Base-by-base conservation (phyloP, 2,797 vertebrate genomes). In the Coreius guichenoti region DNA sequence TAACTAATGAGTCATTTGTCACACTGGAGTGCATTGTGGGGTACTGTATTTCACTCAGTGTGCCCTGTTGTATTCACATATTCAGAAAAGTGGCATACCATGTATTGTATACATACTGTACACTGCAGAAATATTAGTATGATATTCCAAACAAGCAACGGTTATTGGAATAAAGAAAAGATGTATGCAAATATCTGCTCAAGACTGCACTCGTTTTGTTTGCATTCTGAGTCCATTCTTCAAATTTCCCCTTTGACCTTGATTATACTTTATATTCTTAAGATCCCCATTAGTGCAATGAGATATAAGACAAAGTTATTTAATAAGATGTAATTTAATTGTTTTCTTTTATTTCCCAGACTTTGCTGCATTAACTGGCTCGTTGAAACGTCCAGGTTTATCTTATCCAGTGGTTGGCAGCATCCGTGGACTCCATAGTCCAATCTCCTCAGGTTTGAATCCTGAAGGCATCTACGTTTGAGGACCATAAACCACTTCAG, bases 381-480 rank as follows among this genome's bases (percentile, higher is more conserved):
- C 97, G 12, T 91, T 99, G 92, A 99, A 98, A 91, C 96, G 97
- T 9, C 97, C 97, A 0, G 93, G 94, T 29, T 95, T 95, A 0
- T 96, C 96, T 0, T 95, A 97, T 83, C 93, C 95, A 0, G 94
- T 96, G 83, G 96, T 97, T 81, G 95, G 96, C 82, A 97, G 97
- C 88, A 96, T 99, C 11, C 97, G 97, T 21, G 96, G 97, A 87
- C 96, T 99, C 5, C 97, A 98, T 90, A 98, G 95, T 81, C 96
- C 97, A 11, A 93, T 97, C 83, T 96, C 95, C 0, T 97, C 97
- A 36, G 96, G 96, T 73, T 96, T 99, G 88, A 99, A 99, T 91
- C 98, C 98, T 0, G 98, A 99, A 91, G 98, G 98, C 78, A 99
- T 99, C 93, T 99, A 99, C 16, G 98, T 99, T 92, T 99, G 95